A percentile compares a stretch with the other conserved stretches of the same genome.
Evolutionary conservation across 2,113 vertebrate genomes (phyloP).

Genomic region (Ancistrus triradiatus): DNA sequence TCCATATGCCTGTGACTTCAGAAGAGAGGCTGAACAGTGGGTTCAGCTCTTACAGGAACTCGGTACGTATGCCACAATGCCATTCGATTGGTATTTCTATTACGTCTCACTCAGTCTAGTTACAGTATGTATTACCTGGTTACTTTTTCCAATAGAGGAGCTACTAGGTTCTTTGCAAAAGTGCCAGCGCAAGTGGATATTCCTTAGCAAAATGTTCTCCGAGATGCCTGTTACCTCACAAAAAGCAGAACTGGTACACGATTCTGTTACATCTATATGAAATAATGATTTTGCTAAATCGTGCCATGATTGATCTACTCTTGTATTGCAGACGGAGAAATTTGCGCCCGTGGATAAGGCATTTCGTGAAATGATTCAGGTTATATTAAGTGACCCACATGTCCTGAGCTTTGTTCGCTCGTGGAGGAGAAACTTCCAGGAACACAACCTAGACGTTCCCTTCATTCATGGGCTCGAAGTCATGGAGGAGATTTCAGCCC

Average conservation of each 20-base stretch:
- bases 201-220: constrained; percentile 70
- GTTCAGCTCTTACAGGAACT: constrained; percentile 61
- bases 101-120: background rate
- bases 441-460: constrained; percentile 52
- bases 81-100: too few relatives aligned
- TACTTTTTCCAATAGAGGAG: constrained; percentile 49
- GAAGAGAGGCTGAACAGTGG: constrained; percentile 63
- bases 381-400: constrained; percentile 57
- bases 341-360: constrained; percentile 68
- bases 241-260: constrained; percentile 41
- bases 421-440: constrained; percentile 50
- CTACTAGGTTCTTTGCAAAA: constrained; percentile 69
- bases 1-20: constrained; percentile 57
- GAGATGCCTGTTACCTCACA: constrained; percentile 61
- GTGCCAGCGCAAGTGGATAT: constrained; percentile 76
- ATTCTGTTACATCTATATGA: too few relatives aligned
- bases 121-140: background rate
- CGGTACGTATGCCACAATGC: constrained; percentile 56
- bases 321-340: constrained; percentile 53
- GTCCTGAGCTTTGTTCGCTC: constrained; percentile 65
- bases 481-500: constrained; percentile 68
- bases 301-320: background rate
- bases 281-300: too few relatives aligned
- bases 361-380: constrained; percentile 68
- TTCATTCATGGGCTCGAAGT: constrained; percentile 59